Conservation (phyloP, 2,797 vertebrate species). For the Fratercula arctica region DNA sequence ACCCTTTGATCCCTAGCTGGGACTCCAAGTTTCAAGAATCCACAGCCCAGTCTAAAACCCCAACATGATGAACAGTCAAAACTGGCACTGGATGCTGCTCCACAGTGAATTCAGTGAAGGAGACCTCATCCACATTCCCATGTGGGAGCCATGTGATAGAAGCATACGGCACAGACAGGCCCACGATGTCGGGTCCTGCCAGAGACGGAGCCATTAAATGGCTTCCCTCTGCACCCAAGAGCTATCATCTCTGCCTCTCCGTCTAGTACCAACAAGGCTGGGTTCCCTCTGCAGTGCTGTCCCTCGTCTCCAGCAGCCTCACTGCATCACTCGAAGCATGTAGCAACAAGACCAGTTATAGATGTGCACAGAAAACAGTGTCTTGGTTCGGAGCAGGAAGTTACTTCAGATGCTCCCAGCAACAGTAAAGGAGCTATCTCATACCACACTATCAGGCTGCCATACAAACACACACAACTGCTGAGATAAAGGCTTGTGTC, state of each 20-base stretch:
- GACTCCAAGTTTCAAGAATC: background rate
- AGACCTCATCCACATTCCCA: background rate
- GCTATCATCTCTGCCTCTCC: background rate
- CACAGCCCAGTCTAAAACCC: background rate
- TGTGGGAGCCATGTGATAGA: background rate
- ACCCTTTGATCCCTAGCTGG: background rate
- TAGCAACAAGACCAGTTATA: background rate
- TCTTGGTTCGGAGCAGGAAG: background rate
- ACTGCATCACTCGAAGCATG: background rate
- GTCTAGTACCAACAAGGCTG: background rate
- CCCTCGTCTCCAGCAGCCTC: background rate
- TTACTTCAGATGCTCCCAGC: background rate
- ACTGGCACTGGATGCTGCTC: background rate
- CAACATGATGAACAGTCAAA: background rate
- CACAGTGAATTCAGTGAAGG: background rate
- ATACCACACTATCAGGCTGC: background rate
- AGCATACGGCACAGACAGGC: background rate
- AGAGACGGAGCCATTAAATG: background rate
- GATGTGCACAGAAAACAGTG: background rate
- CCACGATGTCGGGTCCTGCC: background rate
- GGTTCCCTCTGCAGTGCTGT: background rate
- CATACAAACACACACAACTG: background rate
- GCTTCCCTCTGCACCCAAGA: background rate
- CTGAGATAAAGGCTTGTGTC: background rate
- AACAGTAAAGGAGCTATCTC: background rate